Conservation (phyloP, 2,113 vertebrate species). For the human (Homo sapiens) region DNA sequence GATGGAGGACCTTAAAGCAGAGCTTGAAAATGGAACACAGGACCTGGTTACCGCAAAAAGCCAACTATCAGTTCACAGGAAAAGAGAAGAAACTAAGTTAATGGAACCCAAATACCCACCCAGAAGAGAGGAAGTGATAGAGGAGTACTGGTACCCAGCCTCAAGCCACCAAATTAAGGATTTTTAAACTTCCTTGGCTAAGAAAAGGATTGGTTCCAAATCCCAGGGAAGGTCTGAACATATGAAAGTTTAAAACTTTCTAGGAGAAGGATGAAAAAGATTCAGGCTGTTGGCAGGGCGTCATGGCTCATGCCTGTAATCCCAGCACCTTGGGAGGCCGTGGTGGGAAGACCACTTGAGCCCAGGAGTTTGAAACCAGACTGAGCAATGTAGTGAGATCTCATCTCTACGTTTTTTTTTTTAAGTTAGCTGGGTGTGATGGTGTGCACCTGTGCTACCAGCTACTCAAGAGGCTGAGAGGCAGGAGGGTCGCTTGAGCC, state of each 20-base stretch:
- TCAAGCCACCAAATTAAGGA: background rate
- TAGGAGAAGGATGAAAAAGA: background rate
- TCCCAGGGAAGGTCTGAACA: background rate
- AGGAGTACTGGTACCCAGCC: background rate
- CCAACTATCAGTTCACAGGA: background rate
- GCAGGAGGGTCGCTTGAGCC: no score
- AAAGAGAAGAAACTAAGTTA: background rate
- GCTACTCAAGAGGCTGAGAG: no score
- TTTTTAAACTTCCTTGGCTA: background rate
- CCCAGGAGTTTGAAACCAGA: no score
- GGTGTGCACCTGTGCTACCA: no score
- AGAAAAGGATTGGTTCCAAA: background rate
- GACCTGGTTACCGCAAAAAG: background rate
- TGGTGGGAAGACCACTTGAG: no score
- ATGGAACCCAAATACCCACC: background rate
- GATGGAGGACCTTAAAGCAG: background rate
- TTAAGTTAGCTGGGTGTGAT: no score
- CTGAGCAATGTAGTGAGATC: no score
- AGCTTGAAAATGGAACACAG: background rate
- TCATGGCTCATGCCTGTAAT: no score
- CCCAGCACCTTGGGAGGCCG: no score
- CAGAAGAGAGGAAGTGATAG: background rate
- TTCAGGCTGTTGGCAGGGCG: background rate
- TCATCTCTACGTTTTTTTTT: no score
- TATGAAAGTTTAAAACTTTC: background rate